Evolutionary conservation across 1,140 invertebrate species (phyloP), one percentile per base, ranked within the genome.

Genomic region (Piezodorus guildinii): DNA sequence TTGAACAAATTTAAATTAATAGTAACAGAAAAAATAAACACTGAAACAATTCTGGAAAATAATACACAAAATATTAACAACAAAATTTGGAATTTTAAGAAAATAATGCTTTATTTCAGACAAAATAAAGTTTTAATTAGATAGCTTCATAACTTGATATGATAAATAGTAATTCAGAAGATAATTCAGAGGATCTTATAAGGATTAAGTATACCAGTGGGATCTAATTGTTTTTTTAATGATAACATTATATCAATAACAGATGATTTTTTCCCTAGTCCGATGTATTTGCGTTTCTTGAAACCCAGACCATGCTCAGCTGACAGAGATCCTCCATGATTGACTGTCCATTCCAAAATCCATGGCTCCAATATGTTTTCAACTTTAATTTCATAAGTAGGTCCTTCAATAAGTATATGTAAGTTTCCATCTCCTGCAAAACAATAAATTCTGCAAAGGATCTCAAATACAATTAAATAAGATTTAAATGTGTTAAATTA

Each of bases 251-350:
- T 74, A 3, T 77, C 68, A 19, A 97, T 82, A 2, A 89, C 85
- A 30, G 83, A 78, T 16, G 77, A 59, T 54, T 83, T 82, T 78
- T 95, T 96, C 30, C 88, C 91, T 73, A 88, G 89, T 66, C 86
- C 83, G 15, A 98, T 81, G 74, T 86, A 95, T 64, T 93, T 80
- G 17, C 85, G 82, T 72, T 98, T 98, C 51, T 88, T 83, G 68
- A 94, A 88, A 2, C 94, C 96, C 17, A 98, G 83, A 0, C 95
- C 95, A 75, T 98, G 95, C 74, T 98, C 95, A 5, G 95, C 94
- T 73, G 91, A 96, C 8, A 99, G 83, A 69, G 93, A 96, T 15
- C 95, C 95, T n/a, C 80, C 82, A 25, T 86, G 69, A 66, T 86
- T 80, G 0, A 85, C 78, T 0, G 91, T 85, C 75, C 87, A 91